These are phyloP conservation scores for Achatina immaculata DNA, from an alignment of 1,140 invertebrate genomes.

Conservation along the genomic window DNA sequence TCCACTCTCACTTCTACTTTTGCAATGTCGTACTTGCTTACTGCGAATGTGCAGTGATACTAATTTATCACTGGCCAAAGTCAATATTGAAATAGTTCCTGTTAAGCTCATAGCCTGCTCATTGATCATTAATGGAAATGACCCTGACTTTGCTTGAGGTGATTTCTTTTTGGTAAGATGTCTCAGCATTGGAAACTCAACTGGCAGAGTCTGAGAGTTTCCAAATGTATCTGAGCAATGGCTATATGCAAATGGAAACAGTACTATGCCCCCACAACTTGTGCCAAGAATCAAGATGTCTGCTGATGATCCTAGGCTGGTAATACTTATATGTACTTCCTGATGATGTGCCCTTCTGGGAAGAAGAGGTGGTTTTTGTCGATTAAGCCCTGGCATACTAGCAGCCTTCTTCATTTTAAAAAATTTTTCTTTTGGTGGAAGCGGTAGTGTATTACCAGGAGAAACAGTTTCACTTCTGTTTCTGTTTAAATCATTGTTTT, in stretches of 20 bases:
- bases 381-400: constrained; percentile 9
- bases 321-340: not conserved
- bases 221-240: not conserved
- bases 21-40: no score
- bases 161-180: constrained; percentile 12
- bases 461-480: not conserved
- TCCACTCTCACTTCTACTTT: not conserved
- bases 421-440: not conserved
- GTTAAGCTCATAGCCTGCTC: no score
- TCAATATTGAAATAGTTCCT: not conserved
- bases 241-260: not conserved
- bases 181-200: constrained; percentile 6
- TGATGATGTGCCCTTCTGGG: not conserved
- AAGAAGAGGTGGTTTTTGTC: not conserved
- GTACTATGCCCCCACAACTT: not conserved
- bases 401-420: not conserved
- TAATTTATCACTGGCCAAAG: not conserved
- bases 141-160: not conserved
- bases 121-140: not conserved
- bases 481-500: not conserved
- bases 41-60: not conserved
- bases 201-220: no score
- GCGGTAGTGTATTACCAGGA: not conserved
- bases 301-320: not conserved
- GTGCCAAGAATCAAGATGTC: constrained; percentile 16